Base-by-base conservation (phyloP, 2,113 vertebrate genomes). In the Limnothrissa miodon region DNA sequence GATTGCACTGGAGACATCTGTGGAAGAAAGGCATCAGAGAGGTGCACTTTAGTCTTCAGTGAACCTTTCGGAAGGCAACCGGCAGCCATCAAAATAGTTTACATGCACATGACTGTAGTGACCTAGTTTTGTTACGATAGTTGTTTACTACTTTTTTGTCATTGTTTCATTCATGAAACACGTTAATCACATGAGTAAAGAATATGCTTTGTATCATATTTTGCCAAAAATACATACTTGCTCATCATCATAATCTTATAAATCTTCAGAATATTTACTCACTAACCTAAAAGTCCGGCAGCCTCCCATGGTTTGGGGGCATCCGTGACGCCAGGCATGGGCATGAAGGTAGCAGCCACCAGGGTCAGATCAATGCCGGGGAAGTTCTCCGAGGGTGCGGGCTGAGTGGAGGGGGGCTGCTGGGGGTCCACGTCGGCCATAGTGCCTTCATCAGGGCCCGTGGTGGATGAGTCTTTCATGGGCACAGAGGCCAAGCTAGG, bases 1-100 rank as follows among this genome's bases (percentile, higher is more conserved):
- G 84, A 95, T 94, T 80, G 90, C 91, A 78, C 93, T 93, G 4
- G 92, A 92, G 86, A 93, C 93, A 93, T 94, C 94, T 95, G 82
- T 19, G 74, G 33, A 29, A 83, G 39, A 84, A 44, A 82, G 33
- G 70, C 78, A 66, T 15, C 59, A 66, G n/a, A n/a, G n/a, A 11
- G 59, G 59, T 15, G n/a, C 59, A 29, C 8, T 9, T 29, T 36
- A n/a, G 4, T 17, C 25, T 9, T 17, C 21, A 56, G 19, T 23
- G 1, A n/a, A 23, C 21, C 23, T 21, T 53, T 17, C 48, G 21
- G 15, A 53, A n/a, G n/a, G n/a, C n/a, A n/a, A n/a, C n/a, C n/a
- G n/a, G n/a, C n/a, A n/a, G n/a, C n/a, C n/a, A n/a, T n/a, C n/a
- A n/a, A n/a, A n/a, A n/a, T n/a, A n/a, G n/a, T n/a, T n/a, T n/a